Conservation (phyloP, 2,888 invertebrate genomes). For the Drosophila incognita region DNA sequence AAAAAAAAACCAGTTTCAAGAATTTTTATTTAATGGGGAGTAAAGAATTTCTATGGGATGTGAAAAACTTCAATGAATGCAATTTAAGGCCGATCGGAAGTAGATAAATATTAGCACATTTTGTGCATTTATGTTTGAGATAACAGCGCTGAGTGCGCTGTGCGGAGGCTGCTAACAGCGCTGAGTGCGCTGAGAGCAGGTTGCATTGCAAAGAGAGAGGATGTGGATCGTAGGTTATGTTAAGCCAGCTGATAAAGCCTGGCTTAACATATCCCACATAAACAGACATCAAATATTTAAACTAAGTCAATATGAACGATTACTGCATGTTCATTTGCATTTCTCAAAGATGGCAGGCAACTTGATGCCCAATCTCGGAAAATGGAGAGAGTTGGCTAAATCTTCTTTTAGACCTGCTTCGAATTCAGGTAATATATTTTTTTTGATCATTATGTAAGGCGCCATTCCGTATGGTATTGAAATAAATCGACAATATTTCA, state of each 20-base stretch:
- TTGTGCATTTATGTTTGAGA: no score
- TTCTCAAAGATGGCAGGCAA: not conserved
- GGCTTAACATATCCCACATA: no score
- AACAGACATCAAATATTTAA: no score
- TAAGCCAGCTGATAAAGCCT: no score
- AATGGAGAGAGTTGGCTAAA: not conserved
- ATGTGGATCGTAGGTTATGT: no score
- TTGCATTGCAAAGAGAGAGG: no score
- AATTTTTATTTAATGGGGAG: not conserved
- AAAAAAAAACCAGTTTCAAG: conserved; percentile 1
- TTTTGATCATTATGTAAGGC: not conserved
- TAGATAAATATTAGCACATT: not conserved
- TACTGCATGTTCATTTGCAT: no score
- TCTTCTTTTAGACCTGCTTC: no score
- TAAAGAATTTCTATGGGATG: not conserved
- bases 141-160: no score
- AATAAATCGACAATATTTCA: conserved; percentile 28
- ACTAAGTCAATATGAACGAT: no score
- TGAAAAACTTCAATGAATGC: not conserved
- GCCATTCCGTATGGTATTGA: conserved; percentile 42
- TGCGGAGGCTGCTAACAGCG: no score
- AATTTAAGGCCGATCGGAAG: not conserved
- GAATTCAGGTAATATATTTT: not conserved
- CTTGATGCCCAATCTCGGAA: not conserved
- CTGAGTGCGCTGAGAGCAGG: no score